A percentile compares a stretch with the other conserved stretches of the same genome.
Conservation (phyloP, 2,888 invertebrate species). For the Aspidapion aeneum region DNA sequence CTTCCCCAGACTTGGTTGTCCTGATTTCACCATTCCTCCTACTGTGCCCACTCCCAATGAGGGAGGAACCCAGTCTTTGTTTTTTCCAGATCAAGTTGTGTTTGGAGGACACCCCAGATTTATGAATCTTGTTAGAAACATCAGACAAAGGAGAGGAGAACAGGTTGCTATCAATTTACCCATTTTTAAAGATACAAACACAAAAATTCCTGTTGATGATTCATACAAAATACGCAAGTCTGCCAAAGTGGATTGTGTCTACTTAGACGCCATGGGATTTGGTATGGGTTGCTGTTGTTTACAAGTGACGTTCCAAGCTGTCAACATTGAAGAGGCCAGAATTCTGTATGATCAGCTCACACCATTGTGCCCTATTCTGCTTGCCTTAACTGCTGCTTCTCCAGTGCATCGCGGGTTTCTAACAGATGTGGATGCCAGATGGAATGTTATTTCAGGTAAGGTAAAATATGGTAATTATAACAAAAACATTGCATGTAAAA, state of each 20-base stretch:
- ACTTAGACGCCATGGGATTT: slow-evolving; percentile 99
- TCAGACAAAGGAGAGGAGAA: slow-evolving; percentile 85
- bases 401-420: slow-evolving; percentile 92
- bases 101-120: slow-evolving; percentile 95
- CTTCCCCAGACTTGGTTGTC: slow-evolving; percentile 90
- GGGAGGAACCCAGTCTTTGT: slow-evolving; percentile 79
- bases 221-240: slow-evolving; percentile 61
- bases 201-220: slow-evolving; percentile 80
- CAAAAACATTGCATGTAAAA: too few relatives aligned
- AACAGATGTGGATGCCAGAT: slow-evolving; percentile 95
- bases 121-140: slow-evolving; percentile 89
- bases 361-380: slow-evolving; percentile 94
- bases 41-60: slow-evolving; percentile 65
- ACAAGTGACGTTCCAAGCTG: slow-evolving; percentile 95
- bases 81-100: slow-evolving; percentile 94
- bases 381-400: slow-evolving; percentile 95
- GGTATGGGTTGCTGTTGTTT: slow-evolving; percentile 99
- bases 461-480: too few relatives aligned
- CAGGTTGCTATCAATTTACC: slow-evolving; percentile 97
- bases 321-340: slow-evolving; percentile 93
- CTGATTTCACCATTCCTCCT: slow-evolving; percentile 82
- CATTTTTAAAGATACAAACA: slow-evolving; percentile 85
- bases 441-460: slow-evolving; percentile 83
- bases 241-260: slow-evolving; percentile 86
- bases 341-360: slow-evolving; percentile 96